Conservation (phyloP, 2,797 vertebrate genomes). For the Notamacropus eugenii region DNA sequence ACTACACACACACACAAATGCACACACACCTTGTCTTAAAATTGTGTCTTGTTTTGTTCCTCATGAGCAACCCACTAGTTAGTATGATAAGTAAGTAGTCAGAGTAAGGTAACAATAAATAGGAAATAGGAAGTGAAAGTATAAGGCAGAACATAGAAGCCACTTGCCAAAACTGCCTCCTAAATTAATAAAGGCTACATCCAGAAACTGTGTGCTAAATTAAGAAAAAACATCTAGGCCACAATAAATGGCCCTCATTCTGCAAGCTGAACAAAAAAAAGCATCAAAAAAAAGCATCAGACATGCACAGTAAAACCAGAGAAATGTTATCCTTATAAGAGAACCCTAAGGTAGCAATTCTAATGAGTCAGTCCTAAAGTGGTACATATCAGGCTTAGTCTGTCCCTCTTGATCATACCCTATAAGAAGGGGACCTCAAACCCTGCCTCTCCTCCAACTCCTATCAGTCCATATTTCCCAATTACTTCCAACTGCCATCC, state of each 20-base stretch:
- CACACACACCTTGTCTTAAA: not conserved
- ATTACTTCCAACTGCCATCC: not conserved
- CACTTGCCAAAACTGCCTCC: not conserved
- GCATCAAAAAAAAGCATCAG: not conserved
- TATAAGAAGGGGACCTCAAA: not conserved
- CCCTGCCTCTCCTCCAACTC: not conserved
- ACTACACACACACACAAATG: not conserved
- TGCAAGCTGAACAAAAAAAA: not conserved
- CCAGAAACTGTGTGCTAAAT: not conserved
- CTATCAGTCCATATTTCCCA: not conserved
- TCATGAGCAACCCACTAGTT: not conserved
- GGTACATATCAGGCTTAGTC: not conserved
- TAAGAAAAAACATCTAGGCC: not conserved
- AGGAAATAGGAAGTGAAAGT: not conserved
- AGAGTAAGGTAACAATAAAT: not conserved
- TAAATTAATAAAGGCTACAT: not conserved
- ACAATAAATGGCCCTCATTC: not conserved
- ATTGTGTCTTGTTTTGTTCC: not conserved
- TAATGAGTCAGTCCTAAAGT: not conserved
- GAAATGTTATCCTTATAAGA: not conserved
- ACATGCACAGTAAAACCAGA: not conserved
- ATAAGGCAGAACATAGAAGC: not conserved
- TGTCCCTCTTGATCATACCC: not conserved
- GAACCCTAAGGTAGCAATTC: not conserved
- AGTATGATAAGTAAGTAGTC: not conserved